A percentile compares a stretch with the other conserved stretches of the same genome.
Conservation (phyloP, 2,113 vertebrate species). For the Vireo altiloquus region DNA sequence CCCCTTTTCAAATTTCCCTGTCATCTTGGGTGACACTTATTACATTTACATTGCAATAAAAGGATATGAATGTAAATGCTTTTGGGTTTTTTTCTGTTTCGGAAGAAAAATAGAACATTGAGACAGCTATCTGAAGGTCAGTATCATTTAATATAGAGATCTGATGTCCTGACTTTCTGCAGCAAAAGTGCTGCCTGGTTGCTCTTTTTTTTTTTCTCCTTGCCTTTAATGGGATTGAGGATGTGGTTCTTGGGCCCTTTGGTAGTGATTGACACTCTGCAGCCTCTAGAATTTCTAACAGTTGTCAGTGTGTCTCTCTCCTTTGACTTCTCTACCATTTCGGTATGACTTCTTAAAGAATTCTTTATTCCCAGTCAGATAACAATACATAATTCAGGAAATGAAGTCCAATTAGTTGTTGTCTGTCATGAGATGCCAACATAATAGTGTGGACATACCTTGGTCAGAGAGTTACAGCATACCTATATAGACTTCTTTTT, state of each 20-base stretch:
- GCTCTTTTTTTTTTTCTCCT: not conserved
- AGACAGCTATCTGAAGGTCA: not conserved
- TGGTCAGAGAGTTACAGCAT: not conserved
- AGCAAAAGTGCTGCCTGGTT: not conserved
- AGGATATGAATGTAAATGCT: not conserved
- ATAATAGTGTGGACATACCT: not conserved
- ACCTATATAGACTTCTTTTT: not conserved
- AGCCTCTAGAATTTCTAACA: not conserved
- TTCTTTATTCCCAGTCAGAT: not conserved
- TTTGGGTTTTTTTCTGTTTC: accelerated
- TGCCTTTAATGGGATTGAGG: not conserved
- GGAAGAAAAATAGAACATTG: not conserved
- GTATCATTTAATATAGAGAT: no score
- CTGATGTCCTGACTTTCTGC: not conserved
- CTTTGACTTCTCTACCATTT: not conserved
- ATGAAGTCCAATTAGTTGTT: not conserved
- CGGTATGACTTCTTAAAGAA: not conserved
- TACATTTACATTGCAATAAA: not conserved
- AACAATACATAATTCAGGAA: not conserved
- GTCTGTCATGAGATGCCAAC: not conserved
- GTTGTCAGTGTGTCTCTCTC: not conserved
- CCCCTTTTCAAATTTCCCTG: not conserved
- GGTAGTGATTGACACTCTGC: accelerated
- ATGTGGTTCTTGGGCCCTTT: accelerated
- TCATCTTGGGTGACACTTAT: not conserved